Evolutionary conservation across 1,140 invertebrate species (phyloP).

Genomic region (Holotrichia oblita): DNA sequence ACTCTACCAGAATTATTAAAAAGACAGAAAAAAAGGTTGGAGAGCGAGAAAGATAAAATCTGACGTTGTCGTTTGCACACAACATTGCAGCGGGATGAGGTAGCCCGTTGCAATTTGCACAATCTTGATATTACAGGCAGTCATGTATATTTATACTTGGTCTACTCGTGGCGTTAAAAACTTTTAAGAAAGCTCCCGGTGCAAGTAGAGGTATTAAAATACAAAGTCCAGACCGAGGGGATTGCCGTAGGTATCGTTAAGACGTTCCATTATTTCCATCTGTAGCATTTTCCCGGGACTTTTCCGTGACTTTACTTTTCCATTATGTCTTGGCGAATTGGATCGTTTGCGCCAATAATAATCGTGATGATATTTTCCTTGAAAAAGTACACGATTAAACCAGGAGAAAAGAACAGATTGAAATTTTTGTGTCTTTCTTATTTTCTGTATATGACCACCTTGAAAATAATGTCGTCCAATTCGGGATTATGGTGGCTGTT

Average conservation of each 20-base stretch:
- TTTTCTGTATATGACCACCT: not conserved
- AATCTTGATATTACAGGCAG: slow-evolving; percentile 55
- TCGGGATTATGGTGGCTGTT: too few relatives aligned
- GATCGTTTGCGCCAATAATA: slow-evolving; percentile 11
- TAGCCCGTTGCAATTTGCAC: slow-evolving; percentile 53
- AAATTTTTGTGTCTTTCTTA: not conserved
- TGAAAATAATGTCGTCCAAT: not conserved
- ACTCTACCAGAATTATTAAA: slow-evolving; percentile 53
- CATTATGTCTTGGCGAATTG: slow-evolving; percentile 12
- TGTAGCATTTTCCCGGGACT: slow-evolving; percentile 50
- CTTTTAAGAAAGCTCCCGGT: slow-evolving; percentile 53
- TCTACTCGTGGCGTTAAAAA: slow-evolving; percentile 44
- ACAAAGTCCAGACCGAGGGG: slow-evolving; percentile 40
- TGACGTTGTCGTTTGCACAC: slow-evolving; percentile 50
- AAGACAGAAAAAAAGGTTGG: slow-evolving; percentile 40
- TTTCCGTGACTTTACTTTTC: slow-evolving; percentile 11
- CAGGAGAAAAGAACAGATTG: not conserved
- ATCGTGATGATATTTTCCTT: not conserved
- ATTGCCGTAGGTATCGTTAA: slow-evolving; percentile 56
- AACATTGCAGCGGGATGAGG: slow-evolving; percentile 19
- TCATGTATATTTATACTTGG: slow-evolving; percentile 57
- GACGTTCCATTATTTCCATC: slow-evolving; percentile 59
- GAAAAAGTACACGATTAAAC: not conserved
- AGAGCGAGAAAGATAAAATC: slow-evolving; percentile 47
- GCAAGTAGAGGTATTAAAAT: slow-evolving; percentile 55